Conservation (phyloP, 2,888 invertebrate genomes). For the Chironomus tentans region DNA sequence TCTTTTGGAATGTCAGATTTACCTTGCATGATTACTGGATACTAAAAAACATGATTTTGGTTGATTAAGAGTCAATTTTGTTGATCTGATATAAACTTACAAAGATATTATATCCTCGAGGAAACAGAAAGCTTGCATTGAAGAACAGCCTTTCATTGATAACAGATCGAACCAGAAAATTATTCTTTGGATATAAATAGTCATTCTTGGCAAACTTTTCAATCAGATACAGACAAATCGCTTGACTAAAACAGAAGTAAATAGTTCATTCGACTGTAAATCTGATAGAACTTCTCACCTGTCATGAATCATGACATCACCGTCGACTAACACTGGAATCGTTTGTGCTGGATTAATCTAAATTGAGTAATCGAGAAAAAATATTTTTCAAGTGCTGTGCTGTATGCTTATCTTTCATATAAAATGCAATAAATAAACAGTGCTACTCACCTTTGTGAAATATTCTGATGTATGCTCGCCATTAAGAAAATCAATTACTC, state of each 20-base stretch:
- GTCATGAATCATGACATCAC: not conserved
- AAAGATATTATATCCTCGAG: constrained; percentile 40
- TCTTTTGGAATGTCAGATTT: constrained; percentile 2
- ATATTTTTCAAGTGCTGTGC: too few species aligned
- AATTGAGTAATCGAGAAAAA: too few species aligned
- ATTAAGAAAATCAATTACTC: constrained; percentile 14
- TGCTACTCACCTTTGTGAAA: constrained; percentile 1
- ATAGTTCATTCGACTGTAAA: not conserved
- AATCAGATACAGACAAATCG: constrained; percentile 40
- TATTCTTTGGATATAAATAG: constrained; percentile 43
- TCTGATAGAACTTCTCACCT: not conserved
- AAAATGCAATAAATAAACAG: not conserved
- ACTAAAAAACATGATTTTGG: constrained; percentile 7
- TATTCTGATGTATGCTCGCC: not conserved
- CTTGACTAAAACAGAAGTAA: constrained; percentile 36
- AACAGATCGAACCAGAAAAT: constrained; percentile 43
- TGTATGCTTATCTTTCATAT: not conserved
- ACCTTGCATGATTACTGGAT: constrained; percentile 10
- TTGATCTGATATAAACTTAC: constrained; percentile 31
- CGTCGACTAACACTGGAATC: constrained; percentile 2
- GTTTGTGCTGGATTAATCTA: constrained; percentile 21
- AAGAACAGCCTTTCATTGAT: constrained; percentile 50
- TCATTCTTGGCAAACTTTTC: constrained; percentile 39
- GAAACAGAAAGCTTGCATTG: constrained; percentile 46
- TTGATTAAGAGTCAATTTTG: too few species aligned